Percentiles rank a stretch among this genome's conserved stretches.
These are phyloP conservation scores for Scomberomorus guttatus DNA, from an alignment of 2,797 vertebrate genomes.

Conservation along the genomic window DNA sequence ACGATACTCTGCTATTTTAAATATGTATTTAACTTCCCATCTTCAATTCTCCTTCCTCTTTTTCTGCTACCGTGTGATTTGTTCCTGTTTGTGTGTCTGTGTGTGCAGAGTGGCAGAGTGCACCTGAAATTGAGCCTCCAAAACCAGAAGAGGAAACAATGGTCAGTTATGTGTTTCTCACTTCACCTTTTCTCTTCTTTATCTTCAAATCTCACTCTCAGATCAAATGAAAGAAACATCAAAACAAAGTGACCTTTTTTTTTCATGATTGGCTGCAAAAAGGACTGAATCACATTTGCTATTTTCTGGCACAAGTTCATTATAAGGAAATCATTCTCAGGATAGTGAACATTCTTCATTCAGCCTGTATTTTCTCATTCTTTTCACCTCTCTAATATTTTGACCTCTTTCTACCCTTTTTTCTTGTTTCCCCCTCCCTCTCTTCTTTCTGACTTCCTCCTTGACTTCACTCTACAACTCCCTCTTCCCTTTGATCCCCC, in stretches of 20 bases:
- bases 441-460: background rate
- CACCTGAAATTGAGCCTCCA: conserved; percentile 45
- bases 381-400: conserved; percentile 59
- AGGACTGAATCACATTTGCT: background rate
- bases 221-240: conserved; percentile 2
- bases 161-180: conserved; percentile 75
- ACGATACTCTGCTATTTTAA: background rate
- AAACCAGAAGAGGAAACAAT: conserved; percentile 75
- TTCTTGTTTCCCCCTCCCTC: conserved; percentile 10
- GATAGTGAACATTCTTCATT: conserved; percentile 8
- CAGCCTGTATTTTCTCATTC: conserved; percentile 23
- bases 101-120: conserved; percentile 64
- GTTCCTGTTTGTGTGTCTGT: conserved; percentile 8
- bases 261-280: background rate
- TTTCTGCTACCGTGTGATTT: background rate
- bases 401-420: conserved; percentile 50
- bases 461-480: background rate
- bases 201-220: conserved; percentile 8
- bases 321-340: background rate
- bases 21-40: background rate
- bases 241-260: background rate
- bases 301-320: background rate
- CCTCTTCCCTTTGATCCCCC: conserved; percentile 8
- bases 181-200: background rate
- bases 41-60: background rate